Evolutionary conservation across 1,140 invertebrate species (phyloP), one percentile per base, ranked within the genome.

Genomic region (Bursaphelenchus mucronatus): DNA sequence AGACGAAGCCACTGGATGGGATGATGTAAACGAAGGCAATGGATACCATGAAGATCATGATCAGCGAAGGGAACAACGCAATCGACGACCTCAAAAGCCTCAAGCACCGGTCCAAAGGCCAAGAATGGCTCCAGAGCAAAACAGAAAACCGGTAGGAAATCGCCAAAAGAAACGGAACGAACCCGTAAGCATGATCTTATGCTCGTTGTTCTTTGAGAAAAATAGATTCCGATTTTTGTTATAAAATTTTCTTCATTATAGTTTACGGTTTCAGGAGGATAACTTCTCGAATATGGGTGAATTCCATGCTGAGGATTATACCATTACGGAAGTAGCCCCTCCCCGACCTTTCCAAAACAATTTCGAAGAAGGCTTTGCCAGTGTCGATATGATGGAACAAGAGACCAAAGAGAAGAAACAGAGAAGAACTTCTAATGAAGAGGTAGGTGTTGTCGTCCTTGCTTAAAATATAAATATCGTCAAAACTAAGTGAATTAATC

Each of bases 231-330:
- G 13, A 55, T 55, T 55, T 13, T 39, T 30, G 30, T 30, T 5
- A 30, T 30, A 30, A 30, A 30, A 30, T 30, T 30, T 3, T 30
- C 30, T 30, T 30, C 5, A 30, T 58, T 41, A 58, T 11, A 58
- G 19, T 66, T 63, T 1, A 3, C 59, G 44, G 15, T 49, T 68
- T 72, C 51, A 64, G 62, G 57, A 57, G 45, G 72, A 74, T 63
- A 79, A 61, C 50, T 74, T 74, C 49, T 77, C 72, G 40, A 74
- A 74, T 51, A 79, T 74, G 69, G 72, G 75, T 51, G 72, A 78
- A 49, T 74, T 74, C 50, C 72, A 74, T 61, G 72, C 76, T 10
- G 72, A 74, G 40, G 72, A 74, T 53, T 75, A 75, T 55, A 56
- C 55, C 44, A 63, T 61, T 40, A 41, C 54, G 5, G 45, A 74